Percentiles rank a stretch among this genome's conserved stretches.
Evolutionary conservation across 2,797 vertebrate genomes (phyloP).

Genomic region (Muraenolepis orangiensis): DNA sequence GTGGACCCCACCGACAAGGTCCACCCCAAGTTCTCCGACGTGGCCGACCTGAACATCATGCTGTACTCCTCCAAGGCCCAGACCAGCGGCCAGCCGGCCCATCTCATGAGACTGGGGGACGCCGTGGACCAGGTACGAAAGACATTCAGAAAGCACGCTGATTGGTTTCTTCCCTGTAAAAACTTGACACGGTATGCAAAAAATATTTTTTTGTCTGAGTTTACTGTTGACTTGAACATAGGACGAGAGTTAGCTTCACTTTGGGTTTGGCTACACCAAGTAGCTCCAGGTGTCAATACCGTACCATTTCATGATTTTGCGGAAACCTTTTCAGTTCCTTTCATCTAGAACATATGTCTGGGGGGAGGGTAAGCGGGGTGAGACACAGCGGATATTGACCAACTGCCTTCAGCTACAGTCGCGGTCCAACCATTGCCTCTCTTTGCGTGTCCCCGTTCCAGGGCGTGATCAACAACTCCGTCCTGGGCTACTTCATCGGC

Average conservation of each 20-base stretch:
- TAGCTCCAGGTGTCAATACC: too few species aligned
- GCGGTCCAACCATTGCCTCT: neutral
- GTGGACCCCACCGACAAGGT: conserved; percentile 95
- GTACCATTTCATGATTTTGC: neutral
- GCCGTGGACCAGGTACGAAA: conserved; percentile 93
- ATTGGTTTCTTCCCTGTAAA: neutral
- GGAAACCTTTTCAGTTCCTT: neutral
- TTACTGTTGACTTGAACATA: neutral
- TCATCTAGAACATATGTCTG: neutral
- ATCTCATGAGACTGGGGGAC: conserved; percentile 86
- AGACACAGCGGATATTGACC: too few species aligned
- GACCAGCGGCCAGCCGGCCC: conserved; percentile 94
- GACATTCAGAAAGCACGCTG: neutral
- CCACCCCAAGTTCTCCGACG: conserved; percentile 88
- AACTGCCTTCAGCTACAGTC: neutral
- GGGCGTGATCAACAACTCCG: conserved; percentile 97
- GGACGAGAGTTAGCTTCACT: neutral
- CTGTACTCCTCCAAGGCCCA: conserved; percentile 96
- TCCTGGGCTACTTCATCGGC: conserved; percentile 97
- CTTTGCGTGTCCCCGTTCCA: conserved; percentile 45
- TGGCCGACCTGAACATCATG: conserved; percentile 84
- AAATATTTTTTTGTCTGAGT: too few species aligned
- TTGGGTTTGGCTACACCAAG: too few species aligned
- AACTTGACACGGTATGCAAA: too few species aligned
- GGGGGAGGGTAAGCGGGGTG: neutral